These are phyloP conservation scores for Pogoniulus pusillus DNA, from an alignment of 2,797 vertebrate species.

Conservation along the genomic window DNA sequence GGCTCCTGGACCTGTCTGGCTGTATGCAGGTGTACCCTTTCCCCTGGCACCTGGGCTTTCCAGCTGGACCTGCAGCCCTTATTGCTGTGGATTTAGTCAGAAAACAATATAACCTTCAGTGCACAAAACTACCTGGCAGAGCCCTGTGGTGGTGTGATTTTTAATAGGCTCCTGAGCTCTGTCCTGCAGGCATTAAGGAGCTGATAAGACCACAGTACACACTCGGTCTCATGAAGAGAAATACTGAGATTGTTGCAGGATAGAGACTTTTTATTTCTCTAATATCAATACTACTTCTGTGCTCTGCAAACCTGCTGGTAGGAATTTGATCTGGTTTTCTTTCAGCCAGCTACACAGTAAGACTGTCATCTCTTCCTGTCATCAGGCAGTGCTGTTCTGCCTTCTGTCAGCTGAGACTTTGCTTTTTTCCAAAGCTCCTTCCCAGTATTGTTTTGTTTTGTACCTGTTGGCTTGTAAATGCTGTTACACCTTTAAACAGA, in stretches of 20 bases:
- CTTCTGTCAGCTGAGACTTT: not conserved
- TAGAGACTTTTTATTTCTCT: not conserved
- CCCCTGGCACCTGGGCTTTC: not conserved
- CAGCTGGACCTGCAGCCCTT: not conserved
- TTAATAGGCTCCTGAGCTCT: not conserved
- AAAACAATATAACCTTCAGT: not conserved
- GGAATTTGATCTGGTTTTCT: not conserved
- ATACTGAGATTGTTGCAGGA: not conserved
- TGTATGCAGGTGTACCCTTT: not conserved
- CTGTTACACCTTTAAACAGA: not conserved
- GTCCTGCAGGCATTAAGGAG: not conserved
- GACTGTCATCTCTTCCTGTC: not conserved
- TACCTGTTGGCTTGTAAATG: not conserved
- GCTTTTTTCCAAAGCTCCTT: not conserved
- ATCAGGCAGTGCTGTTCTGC: not conserved
- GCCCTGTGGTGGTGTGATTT: not conserved
- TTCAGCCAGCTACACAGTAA: not conserved
- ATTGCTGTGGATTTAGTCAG: not conserved
- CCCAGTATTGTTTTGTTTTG: not conserved
- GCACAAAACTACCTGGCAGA: not conserved
- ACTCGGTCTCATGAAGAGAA: not conserved
- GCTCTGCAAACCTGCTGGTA: not conserved
- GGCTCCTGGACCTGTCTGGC: not conserved
- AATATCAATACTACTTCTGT: not conserved
- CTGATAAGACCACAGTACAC: not conserved